Conservation (phyloP, 2,113 vertebrate genomes). For the Cryptotis parvus region DNA sequence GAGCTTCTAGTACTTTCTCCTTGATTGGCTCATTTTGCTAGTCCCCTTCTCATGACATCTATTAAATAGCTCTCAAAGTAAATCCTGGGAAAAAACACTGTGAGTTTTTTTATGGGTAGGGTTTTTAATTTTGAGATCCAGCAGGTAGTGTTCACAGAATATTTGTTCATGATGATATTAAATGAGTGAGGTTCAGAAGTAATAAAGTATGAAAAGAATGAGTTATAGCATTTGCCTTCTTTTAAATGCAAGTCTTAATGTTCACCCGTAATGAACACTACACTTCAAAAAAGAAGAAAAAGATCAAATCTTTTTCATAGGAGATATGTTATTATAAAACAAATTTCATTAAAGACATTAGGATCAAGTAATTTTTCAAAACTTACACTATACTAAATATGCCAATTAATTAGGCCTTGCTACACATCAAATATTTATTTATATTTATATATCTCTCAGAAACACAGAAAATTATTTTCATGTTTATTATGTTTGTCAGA, state of each 20-base stretch:
- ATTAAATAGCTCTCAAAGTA: neutral
- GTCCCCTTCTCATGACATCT: neutral
- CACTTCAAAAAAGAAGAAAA: constrained; percentile 29
- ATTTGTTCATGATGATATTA: too few species aligned
- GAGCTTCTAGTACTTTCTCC: neutral
- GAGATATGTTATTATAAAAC: constrained; percentile 32
- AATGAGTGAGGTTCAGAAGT: neutral
- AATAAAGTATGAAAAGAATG: neutral
- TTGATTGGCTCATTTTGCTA: neutral
- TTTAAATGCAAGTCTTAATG: neutral
- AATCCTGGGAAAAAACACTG: neutral
- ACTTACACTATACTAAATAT: constrained; percentile 3
- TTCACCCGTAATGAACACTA: neutral
- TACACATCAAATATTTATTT: neutral
- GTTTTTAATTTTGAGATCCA: neutral
- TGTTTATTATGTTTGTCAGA: neutral
- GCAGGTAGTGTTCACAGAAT: neutral
- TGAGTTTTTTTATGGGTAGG: neutral
- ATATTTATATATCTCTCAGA: neutral
- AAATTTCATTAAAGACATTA: neutral
- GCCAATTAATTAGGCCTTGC: neutral
- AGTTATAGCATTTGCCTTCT: neutral
- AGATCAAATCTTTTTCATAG: neutral
- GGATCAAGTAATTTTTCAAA: constrained; percentile 44
- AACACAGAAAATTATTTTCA: neutral